phyloP scores from a whole-genome alignment of 2,113 vertebrate genomes.

The Orycteropus afer region DNA sequence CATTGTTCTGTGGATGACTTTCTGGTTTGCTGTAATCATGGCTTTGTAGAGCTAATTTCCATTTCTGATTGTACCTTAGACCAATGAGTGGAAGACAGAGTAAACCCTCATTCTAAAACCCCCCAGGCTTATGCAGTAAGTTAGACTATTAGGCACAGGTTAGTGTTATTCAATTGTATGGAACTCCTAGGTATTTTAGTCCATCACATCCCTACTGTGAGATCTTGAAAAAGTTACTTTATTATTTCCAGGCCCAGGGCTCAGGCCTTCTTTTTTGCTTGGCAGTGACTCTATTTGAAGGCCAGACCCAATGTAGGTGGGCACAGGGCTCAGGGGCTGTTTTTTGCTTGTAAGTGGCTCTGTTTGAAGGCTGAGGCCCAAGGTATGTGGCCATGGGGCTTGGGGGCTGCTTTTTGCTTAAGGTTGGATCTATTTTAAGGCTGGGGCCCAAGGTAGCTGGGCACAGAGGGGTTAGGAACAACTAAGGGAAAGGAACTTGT shows the following conservation, averaged over 20 bases:
- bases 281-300: no score
- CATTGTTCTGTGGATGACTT: neutral
- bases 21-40: accelerated
- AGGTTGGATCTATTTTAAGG: no score
- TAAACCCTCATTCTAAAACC: neutral
- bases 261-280: no score
- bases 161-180: neutral
- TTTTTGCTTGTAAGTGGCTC: no score
- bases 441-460: no score
- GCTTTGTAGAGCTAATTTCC: neutral
- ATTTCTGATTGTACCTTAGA: neutral
- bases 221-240: slow-evolving; percentile 8
- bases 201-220: neutral
- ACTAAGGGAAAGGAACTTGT: no score
- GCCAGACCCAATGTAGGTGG: no score
- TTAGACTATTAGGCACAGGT: neutral
- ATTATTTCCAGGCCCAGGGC: neutral
- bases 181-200: neutral
- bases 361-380: no score
- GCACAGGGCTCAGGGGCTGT: no score
- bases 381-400: no score
- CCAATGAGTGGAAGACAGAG: neutral
- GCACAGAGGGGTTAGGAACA: no score
- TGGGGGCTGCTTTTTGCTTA: no score
- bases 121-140: neutral